Base-by-base conservation (phyloP, 2,888 invertebrate genomes). In the Amblyjoppa proteus region DNA sequence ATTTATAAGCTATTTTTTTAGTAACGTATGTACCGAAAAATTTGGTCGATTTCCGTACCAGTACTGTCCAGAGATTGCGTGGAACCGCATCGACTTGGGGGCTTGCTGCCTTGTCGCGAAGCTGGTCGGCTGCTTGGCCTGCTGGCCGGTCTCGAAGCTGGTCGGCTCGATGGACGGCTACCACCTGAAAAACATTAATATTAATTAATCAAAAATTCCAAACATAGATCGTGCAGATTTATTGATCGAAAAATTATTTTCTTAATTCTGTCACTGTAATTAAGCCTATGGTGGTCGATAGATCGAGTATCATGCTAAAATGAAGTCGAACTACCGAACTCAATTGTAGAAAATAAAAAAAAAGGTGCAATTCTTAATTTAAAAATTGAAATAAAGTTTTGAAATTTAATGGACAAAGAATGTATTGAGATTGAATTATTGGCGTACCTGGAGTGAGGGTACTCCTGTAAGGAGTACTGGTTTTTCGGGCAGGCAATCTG, bases 81-180 rank as follows among this genome's bases (percentile, higher is more conserved):
- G 68, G 99, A 99, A 88, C 98, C 98, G 92, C 98, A 98, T 90
- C 98, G 96, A 89, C 98, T 98, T 31, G 98, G 97, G 88, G 99
- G 98, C 94, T 98, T 98, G 87, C 98, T 98, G 85, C 98, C 98
- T 85, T 97, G 96, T 89, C 98, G 95, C 88, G 98, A 98, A 49
- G 97, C 97, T 66, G 98, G 97, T 90, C 98, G 96, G 83, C 98
- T 98, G 84, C 97, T 96, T 64, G 98, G 98, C 92, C 98, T 96
- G 86, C 96, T 97, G 87, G 96, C 96, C 56, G 96, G 95, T 87
- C 95, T 94, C 13, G 93, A 93, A 69, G 97, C 97, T 75, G 98
- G 98, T 92, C 98, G 96, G 75, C 96, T 96, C 84, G 96, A 96
- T 71, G 96, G 96, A 88, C 95, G 94, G 74, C 93, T 94, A 13